Percentiles rank a stretch among this genome's conserved stretches.
These are phyloP conservation scores for Andrena marginata DNA, from an alignment of 2,888 invertebrate genomes.

Conservation along the genomic window DNA sequence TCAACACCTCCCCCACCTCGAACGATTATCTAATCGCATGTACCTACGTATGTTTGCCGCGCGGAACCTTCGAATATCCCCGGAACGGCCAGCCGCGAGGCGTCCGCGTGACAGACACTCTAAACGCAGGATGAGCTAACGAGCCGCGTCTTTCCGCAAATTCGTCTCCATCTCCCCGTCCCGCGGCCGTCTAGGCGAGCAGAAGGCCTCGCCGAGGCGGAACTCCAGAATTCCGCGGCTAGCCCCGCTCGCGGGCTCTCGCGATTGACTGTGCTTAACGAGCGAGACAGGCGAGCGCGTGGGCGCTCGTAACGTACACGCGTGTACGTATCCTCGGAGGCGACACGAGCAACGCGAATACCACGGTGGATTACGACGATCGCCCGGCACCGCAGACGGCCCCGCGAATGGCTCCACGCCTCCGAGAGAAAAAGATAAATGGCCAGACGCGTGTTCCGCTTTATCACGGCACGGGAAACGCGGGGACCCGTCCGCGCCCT, in stretches of 20 bases:
- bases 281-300: conserved; percentile 54
- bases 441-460: conserved; percentile 47
- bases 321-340: conserved; percentile 55
- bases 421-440: conserved; percentile 60
- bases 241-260: conserved; percentile 37
- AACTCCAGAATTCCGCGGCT: conserved; percentile 52
- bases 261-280: conserved; percentile 55
- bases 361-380: conserved; percentile 63
- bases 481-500: conserved; percentile 21
- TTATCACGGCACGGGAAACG: conserved; percentile 54
- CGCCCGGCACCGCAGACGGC: conserved; percentile 44
- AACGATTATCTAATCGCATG: too few species aligned
- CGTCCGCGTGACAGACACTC: not conserved
- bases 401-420: conserved; percentile 60
- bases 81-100: not conserved
- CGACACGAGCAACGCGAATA: conserved; percentile 62
- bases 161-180: not conserved
- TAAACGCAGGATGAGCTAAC: not conserved
- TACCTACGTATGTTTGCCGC: not conserved
- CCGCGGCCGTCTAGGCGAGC: too few species aligned
- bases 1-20: too few species aligned
- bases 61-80: not conserved
- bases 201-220: conserved; percentile 9
- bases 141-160: conserved; percentile 1
- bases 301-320: conserved; percentile 26